Conservation (phyloP, 2,888 invertebrate species). For the Watsonalla cultraria region DNA sequence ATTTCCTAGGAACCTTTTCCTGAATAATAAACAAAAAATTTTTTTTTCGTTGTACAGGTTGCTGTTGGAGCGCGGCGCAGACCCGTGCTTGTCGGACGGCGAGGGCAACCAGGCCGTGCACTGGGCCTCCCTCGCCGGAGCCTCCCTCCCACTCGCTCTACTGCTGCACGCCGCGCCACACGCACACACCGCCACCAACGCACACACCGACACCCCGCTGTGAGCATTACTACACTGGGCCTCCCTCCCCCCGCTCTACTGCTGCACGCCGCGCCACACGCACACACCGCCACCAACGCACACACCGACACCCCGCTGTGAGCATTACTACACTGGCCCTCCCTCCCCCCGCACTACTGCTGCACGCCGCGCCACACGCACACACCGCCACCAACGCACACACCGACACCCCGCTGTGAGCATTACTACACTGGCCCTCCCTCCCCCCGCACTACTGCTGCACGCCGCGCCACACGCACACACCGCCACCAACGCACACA, state of each 20-base stretch:
- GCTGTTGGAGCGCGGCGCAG: conserved; percentile 35
- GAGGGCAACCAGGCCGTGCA: not conserved
- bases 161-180: not conserved
- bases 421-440: not conserved
- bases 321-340: not conserved
- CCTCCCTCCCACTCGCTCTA: not conserved
- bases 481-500: not conserved
- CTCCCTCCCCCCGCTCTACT: not conserved
- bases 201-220: not conserved
- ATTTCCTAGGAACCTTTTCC: too few relatives aligned
- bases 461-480: not conserved
- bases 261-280: not conserved
- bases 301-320: not conserved
- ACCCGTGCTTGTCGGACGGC: not conserved
- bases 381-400: not conserved
- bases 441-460: not conserved
- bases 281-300: not conserved
- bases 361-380: not conserved
- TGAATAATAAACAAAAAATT: too few relatives aligned
- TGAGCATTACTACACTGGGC: not conserved
- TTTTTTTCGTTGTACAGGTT: conserved; percentile 22
- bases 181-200: not conserved
- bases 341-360: not conserved
- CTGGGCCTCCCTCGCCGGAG: not conserved
- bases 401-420: not conserved